Percentiles rank a stretch among this genome's conserved stretches.
Conservation (phyloP, 2,888 invertebrate species). For the Spilosoma lubricipeda region DNA sequence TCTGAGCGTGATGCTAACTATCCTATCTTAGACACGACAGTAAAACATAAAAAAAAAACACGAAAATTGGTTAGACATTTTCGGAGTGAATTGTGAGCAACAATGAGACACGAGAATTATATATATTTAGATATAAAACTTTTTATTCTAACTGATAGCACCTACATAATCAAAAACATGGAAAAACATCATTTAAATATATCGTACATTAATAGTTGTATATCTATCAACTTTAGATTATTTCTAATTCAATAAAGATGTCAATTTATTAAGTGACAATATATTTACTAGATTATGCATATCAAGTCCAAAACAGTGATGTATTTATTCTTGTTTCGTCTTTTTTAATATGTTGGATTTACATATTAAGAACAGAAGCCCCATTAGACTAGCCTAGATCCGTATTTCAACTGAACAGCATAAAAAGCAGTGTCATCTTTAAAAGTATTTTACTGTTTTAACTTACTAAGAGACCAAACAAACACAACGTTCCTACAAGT, state of each 20-base stretch:
- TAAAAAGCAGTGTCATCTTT: neutral
- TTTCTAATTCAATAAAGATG: slow-evolving; percentile 46
- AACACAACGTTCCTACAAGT: neutral
- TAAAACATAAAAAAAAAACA: too few species aligned
- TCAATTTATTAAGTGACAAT: slow-evolving; percentile 21
- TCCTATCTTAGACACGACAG: too few species aligned
- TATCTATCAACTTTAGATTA: slow-evolving; percentile 43
- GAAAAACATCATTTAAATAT: slow-evolving; percentile 48
- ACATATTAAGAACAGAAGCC: neutral
- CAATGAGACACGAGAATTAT: too few species aligned
- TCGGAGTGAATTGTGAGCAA: too few species aligned
- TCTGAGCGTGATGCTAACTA: too few species aligned
- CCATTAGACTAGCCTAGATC: neutral
- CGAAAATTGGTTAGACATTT: too few species aligned
- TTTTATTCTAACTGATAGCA: neutral
- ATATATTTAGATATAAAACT: neutral
- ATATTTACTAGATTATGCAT: neutral
- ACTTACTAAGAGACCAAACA: neutral
- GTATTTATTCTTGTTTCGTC: neutral
- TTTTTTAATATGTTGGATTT: neutral
- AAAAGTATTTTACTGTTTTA: neutral
- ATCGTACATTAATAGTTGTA: slow-evolving; percentile 40
- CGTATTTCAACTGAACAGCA: neutral
- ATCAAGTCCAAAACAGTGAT: neutral
- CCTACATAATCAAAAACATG: slow-evolving; percentile 15